Base-by-base conservation (phyloP, 2,888 invertebrate species). In the Pecten maximus region DNA sequence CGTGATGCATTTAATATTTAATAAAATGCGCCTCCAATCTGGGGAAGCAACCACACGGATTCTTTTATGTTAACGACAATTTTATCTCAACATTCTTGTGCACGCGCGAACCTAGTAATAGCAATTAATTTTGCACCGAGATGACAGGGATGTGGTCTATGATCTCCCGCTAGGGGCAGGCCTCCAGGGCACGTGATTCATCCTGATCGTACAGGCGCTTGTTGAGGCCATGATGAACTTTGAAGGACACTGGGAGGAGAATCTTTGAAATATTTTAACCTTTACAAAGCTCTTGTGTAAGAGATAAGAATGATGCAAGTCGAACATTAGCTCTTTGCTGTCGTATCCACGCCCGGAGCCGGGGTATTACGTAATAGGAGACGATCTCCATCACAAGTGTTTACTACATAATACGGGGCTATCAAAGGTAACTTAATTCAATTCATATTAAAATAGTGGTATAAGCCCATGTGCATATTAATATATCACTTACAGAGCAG, bases 71-170 rank as follows among this genome's bases (percentile, higher is more conserved):
- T 74, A 74, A 74, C 74, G 74, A 74, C 74, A 74, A 28, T 74
- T 74, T 74, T 74, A 74, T 74, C 74, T 74, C 74, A 6, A 74
- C 74, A 74, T 74, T 74, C 74, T 74, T 74, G 74, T 74, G 74
- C 74, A 74, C 74, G 74, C 74, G 74, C 74, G 35, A 74, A 74
- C 74, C 74, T 74, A 6, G 35, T 74, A 74, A 74, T 74, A 74
- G 74, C 74, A 74, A 74, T 74, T 74, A 74, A 74, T 74, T 28
- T 74, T 74, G 74, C 74, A 74, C 74, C 74, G 74, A 74, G 74
- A 74, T 74, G 74, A 35, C 74, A 74, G 74, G 10, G 28, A 19
- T 74, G 74, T 74, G 74, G 74, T 74, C 74, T 74, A 28, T 28
- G 74, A 74, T 74, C 74, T 35, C 35, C 74, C 74, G 74, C 74